Evolutionary conservation across 2,797 vertebrate species (phyloP).

Genomic region (Myoxocephalus aenaeus): DNA sequence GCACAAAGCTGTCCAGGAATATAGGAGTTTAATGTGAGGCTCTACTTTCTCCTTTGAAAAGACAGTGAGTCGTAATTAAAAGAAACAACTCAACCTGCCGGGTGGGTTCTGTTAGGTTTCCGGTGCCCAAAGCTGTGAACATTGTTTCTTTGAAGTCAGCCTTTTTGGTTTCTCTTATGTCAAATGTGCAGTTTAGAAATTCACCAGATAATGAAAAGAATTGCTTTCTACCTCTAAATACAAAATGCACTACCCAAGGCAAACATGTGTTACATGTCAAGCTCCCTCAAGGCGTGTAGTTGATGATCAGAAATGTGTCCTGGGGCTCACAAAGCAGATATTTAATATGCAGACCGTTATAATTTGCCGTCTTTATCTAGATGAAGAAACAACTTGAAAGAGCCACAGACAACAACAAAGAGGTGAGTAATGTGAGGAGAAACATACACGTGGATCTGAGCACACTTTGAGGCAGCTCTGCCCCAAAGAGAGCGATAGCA

Average conservation of each 20-base stretch:
- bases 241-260: conserved; percentile 21
- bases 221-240: conserved; percentile 6
- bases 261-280: conserved; percentile 32
- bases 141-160: neutral
- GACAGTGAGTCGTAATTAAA: neutral
- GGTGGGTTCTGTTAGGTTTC: neutral
- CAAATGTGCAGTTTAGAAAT: neutral
- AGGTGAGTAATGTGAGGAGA: neutral
- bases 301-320: conserved; percentile 23
- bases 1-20: neutral
- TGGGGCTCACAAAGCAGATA: conserved; percentile 14
- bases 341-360: conserved; percentile 30
- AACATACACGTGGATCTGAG: conserved; percentile 17
- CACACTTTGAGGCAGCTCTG: conserved; percentile 16
- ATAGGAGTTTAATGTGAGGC: neutral
- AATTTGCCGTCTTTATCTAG: conserved; percentile 9
- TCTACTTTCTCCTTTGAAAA: conserved; percentile 10
- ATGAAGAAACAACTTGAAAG: conserved; percentile 22
- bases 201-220: conserved; percentile 12
- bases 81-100: neutral
- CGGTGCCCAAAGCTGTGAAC: conserved; percentile 1
- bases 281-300: conserved; percentile 15
- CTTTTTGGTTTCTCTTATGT: neutral
- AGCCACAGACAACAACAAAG: conserved; percentile 24
- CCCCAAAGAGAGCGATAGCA: conserved; percentile 21